Evolutionary conservation across 2,797 vertebrate species (phyloP), one percentile per base, ranked within the genome.

Genomic region (Perodicticus potto): DNA sequence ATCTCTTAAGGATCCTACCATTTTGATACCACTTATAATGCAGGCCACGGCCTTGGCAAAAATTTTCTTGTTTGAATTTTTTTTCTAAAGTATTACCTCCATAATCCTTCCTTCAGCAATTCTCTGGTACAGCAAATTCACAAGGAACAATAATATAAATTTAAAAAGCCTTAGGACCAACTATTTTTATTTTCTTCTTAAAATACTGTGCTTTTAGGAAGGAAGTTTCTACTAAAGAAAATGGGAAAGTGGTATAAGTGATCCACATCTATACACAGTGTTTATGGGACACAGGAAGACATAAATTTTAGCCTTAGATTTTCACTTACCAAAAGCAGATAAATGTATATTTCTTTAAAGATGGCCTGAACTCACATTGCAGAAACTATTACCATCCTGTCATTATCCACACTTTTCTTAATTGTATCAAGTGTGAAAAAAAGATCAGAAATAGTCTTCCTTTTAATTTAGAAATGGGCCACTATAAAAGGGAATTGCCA

Each of bases 121-220:
- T 97, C 61, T 86, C 45, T 83, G 40, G 22, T 37, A 70, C 2
- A 95, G 20, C 23, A 93, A 96, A 73, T 76, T 96, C 25, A 69
- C 29, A 93, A 61, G 16, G 5, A n/a, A 88, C 91, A 67, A 84
- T 43, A 82, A 34, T 49, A 2, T 65, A 93, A 74, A 82, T 23
- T 89, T 84, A 10, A 86, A 96, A 87, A 95, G 78, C 4, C 80
- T 94, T 88, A 83, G 37, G 83, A 1, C 81, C 87, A 95, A 70
- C 14, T 9, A 25, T 32, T 95, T 96, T 85, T 67, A 53, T 96
- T 97, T 97, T 91, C 43, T 83, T 97, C 8, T 83, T 95, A 95
- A 97, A 94, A 86, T 93, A 55, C 32, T 91, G 13, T 89, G 6
- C 65, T 80, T 81, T 20, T 87, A 94, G 40, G 61, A 76, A 53